phyloP scores from a whole-genome alignment of 1,140 invertebrate species.

The Papilio dardanus region DNA sequence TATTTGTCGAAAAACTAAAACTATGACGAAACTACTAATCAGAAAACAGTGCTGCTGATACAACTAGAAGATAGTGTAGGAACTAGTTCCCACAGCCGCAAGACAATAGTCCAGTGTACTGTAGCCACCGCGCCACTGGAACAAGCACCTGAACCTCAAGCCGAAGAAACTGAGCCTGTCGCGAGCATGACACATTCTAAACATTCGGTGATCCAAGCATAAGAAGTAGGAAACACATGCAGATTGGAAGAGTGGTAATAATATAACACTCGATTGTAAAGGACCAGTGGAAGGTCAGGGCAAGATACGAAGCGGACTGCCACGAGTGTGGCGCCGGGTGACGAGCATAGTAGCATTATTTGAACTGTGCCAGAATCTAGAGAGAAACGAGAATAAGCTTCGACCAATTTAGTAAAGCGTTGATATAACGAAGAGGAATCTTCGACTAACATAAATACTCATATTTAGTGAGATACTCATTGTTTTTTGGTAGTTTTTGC shows the following conservation, averaged over 20 bases:
- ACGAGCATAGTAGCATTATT: neutral
- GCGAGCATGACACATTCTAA: neutral
- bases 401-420: conserved; percentile 13
- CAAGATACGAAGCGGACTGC: neutral
- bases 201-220: conserved; percentile 4
- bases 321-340: neutral
- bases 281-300: conserved; percentile 4
- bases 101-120: neutral
- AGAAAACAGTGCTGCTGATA: neutral
- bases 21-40: neutral
- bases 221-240: neutral
- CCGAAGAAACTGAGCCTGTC: conserved; percentile 12
- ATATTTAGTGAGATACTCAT: too few relatives aligned
- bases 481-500: neutral
- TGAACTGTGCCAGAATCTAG: neutral
- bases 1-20: neutral
- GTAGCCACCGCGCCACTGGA: conserved; percentile 36
- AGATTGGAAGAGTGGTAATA: neutral
- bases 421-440: neutral
- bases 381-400: conserved; percentile 13
- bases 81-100: neutral
- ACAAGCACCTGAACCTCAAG: conserved; percentile 54
- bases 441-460: neutral
- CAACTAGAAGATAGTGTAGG: neutral
- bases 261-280: neutral